phyloP scores from a whole-genome alignment of 2,797 vertebrate species.

The Phalloptychus januarius region DNA sequence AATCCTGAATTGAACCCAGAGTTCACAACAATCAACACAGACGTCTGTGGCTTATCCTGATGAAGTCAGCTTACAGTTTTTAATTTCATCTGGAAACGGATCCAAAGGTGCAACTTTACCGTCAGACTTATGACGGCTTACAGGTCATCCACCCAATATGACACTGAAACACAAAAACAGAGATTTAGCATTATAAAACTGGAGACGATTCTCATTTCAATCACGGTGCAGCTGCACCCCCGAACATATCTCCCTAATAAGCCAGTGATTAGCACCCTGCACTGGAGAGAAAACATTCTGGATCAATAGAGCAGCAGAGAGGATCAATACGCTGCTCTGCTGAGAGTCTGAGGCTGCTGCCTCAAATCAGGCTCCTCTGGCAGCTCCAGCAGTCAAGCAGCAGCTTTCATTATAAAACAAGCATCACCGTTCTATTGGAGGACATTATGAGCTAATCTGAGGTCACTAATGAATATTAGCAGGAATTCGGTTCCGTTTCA shows the following conservation, averaged over 20 bases:
- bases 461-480: constrained; percentile 83
- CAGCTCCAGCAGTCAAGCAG: constrained; percentile 57
- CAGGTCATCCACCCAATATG: not conserved
- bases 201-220: constrained; percentile 29
- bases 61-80: not conserved
- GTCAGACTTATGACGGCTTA: not conserved
- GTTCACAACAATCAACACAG: not conserved
- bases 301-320: constrained; percentile 75
- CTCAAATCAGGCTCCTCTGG: constrained; percentile 12
- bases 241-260: constrained; percentile 66
- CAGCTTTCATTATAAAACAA: constrained; percentile 62
- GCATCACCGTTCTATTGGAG: constrained; percentile 57
- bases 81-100: not conserved
- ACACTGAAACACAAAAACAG: not conserved
- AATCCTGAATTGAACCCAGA: no score
- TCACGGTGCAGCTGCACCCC: constrained; percentile 29
- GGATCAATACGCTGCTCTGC: constrained; percentile 66
- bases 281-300: constrained; percentile 65
- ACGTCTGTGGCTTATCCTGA: not conserved
- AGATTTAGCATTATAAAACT: constrained; percentile 15
- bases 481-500: constrained; percentile 72
- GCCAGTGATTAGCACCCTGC: constrained; percentile 65
- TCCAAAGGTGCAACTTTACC: not conserved
- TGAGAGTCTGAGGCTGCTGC: constrained; percentile 29
- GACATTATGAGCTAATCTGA: constrained; percentile 72